Percentiles rank a stretch among this genome's conserved stretches.
Conservation (phyloP, 2,888 invertebrate genomes). For the Ceraclea dissimilis region DNA sequence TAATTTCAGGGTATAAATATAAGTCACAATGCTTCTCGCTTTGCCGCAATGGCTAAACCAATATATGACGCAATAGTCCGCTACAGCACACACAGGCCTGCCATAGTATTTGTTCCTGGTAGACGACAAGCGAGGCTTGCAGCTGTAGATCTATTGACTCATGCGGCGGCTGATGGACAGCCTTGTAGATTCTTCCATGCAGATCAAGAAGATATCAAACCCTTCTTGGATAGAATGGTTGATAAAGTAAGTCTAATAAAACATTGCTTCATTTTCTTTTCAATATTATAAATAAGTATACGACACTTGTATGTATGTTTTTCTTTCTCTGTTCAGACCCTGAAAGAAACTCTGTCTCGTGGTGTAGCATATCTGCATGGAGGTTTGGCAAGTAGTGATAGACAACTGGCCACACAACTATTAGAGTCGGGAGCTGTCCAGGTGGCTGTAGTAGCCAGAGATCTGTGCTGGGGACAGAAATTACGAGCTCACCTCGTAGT, state of each 20-base stretch:
- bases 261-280: neutral
- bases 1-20: constrained; percentile 80
- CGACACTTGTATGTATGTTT: neutral
- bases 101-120: constrained; percentile 85
- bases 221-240: constrained; percentile 78
- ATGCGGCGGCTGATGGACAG: constrained; percentile 83
- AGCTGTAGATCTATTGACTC: constrained; percentile 91
- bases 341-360: constrained; percentile 86
- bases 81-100: constrained; percentile 77
- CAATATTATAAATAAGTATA: no score
- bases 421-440: constrained; percentile 90
- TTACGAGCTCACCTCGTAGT: constrained; percentile 91
- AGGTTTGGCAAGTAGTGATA: constrained; percentile 78
- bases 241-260: constrained; percentile 77
- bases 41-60: constrained; percentile 97
- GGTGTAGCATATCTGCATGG: constrained; percentile 98
- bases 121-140: constrained; percentile 87
- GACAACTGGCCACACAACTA: constrained; percentile 85
- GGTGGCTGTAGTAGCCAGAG: constrained; percentile 85
- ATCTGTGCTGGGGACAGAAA: constrained; percentile 87
- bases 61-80: constrained; percentile 88
- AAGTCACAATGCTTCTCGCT: constrained; percentile 91
- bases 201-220: constrained; percentile 75
- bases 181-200: constrained; percentile 87
- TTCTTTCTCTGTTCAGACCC: constrained; percentile 45